Evolutionary conservation across 2,888 invertebrate species (phyloP).

Genomic region (Ischnus inquisitorius): DNA sequence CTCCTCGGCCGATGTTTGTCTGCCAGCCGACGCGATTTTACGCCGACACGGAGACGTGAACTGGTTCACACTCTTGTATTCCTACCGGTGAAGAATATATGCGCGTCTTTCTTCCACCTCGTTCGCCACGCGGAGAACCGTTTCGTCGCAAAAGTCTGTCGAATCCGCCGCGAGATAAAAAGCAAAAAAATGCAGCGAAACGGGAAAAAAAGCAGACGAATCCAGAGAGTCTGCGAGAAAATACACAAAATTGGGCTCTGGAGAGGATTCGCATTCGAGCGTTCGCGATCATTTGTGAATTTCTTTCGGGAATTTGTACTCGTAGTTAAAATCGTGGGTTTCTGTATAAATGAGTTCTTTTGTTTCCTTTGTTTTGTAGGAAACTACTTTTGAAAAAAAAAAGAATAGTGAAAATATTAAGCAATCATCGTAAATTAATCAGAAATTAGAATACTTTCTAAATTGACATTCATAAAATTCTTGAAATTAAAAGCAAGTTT

Average conservation of each 20-base stretch:
- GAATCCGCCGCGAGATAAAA: constrained; percentile 27
- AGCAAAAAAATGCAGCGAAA: not conserved
- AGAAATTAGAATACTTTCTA: too few relatives aligned
- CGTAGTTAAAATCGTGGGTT: too few relatives aligned
- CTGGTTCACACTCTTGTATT: constrained; percentile 50
- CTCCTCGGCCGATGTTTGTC: constrained; percentile 42
- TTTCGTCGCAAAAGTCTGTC: constrained; percentile 52
- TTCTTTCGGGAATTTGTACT: not conserved
- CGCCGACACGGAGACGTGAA: constrained; percentile 46
- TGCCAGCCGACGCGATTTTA: constrained; percentile 29
- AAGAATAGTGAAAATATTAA: too few relatives aligned
- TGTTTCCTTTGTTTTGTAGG: too few relatives aligned
- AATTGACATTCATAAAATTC: too few relatives aligned
- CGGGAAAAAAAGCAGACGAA: constrained; percentile 1
- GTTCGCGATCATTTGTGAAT: constrained; percentile 14
- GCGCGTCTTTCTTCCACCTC: constrained; percentile 31
- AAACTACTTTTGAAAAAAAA: too few relatives aligned
- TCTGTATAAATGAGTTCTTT: too few relatives aligned
- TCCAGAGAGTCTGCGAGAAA: constrained; percentile 11
- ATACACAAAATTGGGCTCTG: not conserved
- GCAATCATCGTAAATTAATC: too few relatives aligned
- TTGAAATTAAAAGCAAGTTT: too few relatives aligned
- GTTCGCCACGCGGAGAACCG: constrained; percentile 33
- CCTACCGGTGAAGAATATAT: constrained; percentile 31
- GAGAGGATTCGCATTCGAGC: not conserved